Conservation (phyloP, 1,140 invertebrate species). For the Ips nitidus region DNA sequence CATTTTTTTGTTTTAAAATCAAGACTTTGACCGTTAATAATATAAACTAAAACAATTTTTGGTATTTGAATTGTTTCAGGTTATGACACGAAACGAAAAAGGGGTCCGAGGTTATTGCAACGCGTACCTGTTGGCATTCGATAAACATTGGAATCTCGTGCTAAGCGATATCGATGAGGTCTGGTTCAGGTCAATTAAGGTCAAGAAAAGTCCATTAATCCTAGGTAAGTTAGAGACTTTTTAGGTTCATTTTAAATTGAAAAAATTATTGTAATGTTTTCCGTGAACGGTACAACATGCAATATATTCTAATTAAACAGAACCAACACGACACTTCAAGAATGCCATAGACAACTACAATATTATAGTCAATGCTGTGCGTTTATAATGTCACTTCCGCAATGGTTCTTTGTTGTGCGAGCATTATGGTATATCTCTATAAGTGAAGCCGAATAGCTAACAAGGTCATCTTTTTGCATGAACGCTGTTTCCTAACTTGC, state of each 20-base stretch:
- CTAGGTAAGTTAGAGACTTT: conserved; percentile 25
- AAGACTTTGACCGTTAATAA: too few relatives aligned
- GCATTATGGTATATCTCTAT: too few relatives aligned
- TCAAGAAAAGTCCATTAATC: conserved; percentile 12
- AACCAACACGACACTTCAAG: neutral
- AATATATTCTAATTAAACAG: neutral
- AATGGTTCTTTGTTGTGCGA: neutral
- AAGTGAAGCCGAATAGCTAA: too few relatives aligned
- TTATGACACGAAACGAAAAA: conserved; percentile 63
- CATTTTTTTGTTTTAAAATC: too few relatives aligned
- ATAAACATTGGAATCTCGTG: conserved; percentile 94
- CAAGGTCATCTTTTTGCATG: too few relatives aligned
- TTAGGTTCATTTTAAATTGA: conserved; percentile 1
- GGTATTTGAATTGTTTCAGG: conserved; percentile 52
- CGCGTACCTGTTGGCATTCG: conserved; percentile 84
- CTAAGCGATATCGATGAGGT: conserved; percentile 84
- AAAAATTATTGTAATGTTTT: neutral
- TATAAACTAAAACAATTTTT: too few relatives aligned
- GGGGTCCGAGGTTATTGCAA: conserved; percentile 75
- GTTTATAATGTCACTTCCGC: neutral
- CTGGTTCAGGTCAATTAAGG: conserved; percentile 69
- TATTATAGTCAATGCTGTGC: neutral
- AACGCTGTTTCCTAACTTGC: too few relatives aligned
- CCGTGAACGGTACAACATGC: neutral
- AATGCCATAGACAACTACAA: neutral